Conservation (phyloP, 2,797 vertebrate genomes). For the Denticeps clupeoides region DNA sequence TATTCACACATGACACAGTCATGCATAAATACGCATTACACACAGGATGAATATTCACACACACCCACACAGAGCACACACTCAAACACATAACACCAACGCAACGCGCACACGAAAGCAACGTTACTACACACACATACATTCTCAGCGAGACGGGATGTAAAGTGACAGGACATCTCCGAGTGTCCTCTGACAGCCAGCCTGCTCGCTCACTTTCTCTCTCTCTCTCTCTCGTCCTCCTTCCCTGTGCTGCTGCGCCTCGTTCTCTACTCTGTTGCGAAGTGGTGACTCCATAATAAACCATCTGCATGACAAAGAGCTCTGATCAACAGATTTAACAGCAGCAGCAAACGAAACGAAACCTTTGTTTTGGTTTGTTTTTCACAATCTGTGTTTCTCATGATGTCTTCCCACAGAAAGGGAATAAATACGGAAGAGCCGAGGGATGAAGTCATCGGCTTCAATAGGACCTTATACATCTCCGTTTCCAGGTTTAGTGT, state of each 20-base stretch:
- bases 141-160: constrained; percentile 31
- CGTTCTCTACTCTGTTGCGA: not conserved
- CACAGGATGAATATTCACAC: constrained; percentile 2
- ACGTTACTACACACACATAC: constrained; percentile 9
- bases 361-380: too few relatives aligned
- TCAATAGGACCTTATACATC: too few relatives aligned
- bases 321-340: too few relatives aligned
- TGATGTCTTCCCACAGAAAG: too few relatives aligned
- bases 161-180: constrained; percentile 43
- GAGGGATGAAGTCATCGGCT: too few relatives aligned
- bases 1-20: not conserved
- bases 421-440: too few relatives aligned
- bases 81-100: constrained; percentile 26
- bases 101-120: constrained; percentile 3
- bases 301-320: too few relatives aligned
- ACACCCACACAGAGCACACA: constrained; percentile 23
- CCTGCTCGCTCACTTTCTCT: constrained; percentile 26
- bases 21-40: not conserved
- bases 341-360: too few relatives aligned
- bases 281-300: too few relatives aligned
- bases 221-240: constrained; percentile 11
- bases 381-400: too few relatives aligned
- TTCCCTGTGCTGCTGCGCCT: constrained; percentile 18
- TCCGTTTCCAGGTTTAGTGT: too few relatives aligned
- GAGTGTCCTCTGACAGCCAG: constrained; percentile 32